phyloP scores from a whole-genome alignment of 2,113 vertebrate species.

The Saccopteryx leptura region DNA sequence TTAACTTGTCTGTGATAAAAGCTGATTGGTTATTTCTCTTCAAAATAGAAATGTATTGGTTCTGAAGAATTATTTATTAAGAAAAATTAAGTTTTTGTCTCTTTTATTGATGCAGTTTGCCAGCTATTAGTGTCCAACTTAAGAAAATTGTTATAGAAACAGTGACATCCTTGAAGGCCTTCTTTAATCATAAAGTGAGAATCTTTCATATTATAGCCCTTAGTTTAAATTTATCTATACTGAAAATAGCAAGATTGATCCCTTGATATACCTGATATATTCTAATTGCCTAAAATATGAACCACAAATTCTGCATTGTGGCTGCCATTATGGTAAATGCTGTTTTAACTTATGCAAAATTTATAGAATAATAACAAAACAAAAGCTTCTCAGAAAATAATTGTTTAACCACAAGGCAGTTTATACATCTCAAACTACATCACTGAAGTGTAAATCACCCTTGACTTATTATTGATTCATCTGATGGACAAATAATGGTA shows the following conservation, averaged over 20 bases:
- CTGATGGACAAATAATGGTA: background rate
- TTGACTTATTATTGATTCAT: slow-evolving; percentile 20
- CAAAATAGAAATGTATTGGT: background rate
- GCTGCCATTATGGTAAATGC: background rate
- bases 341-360: slow-evolving; percentile 64
- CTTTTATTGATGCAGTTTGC: background rate
- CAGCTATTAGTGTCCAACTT: background rate
- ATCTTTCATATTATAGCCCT: slow-evolving; percentile 16
- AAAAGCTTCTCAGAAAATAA: slow-evolving; percentile 56
- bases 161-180: background rate
- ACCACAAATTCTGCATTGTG: slow-evolving; percentile 44
- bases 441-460: background rate
- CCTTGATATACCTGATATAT: background rate
- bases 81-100: background rate
- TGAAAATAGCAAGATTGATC: slow-evolving; percentile 49
- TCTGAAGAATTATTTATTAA: slow-evolving; percentile 30
- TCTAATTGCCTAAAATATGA: background rate
- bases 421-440: slow-evolving; percentile 13
- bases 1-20: background rate
- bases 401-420: background rate
- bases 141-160: background rate
- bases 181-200: slow-evolving; percentile 52
- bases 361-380: slow-evolving; percentile 23
- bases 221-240: slow-evolving; percentile 55
- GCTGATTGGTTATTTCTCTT: background rate